Conservation (phyloP, 2,888 invertebrate genomes). For the Conchocele bisecta region DNA sequence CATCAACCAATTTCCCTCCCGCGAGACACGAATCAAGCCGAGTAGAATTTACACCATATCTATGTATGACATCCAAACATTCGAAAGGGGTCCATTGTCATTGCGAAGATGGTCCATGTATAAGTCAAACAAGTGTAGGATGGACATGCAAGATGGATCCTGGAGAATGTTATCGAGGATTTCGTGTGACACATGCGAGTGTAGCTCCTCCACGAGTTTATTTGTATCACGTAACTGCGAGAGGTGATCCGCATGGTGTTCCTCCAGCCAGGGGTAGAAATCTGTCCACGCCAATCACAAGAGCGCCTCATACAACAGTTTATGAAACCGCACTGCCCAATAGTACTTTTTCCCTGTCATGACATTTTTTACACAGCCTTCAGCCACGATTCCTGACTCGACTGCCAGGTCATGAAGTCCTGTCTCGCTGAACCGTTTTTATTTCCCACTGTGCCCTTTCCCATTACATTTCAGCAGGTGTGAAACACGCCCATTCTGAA, state of each 20-base stretch:
- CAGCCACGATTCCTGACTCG: conserved; percentile 22
- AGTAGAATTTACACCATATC: too few species aligned
- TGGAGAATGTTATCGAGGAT: too few species aligned
- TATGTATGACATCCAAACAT: too few species aligned
- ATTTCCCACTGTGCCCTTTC: conserved; percentile 16
- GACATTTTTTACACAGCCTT: conserved; percentile 25
- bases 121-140: too few species aligned
- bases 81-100: too few species aligned
- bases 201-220: too few species aligned
- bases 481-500: conserved; percentile 37
- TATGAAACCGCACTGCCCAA: conserved; percentile 36
- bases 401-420: conserved; percentile 17
- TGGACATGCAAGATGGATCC: too few species aligned
- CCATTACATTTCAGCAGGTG: conserved; percentile 17
- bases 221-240: too few species aligned
- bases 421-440: conserved; percentile 25
- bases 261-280: conserved; percentile 5
- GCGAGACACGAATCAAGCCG: too few species aligned
- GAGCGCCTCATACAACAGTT: conserved; percentile 39
- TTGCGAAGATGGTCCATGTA: too few species aligned
- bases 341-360: conserved; percentile 38
- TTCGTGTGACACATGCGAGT: too few species aligned
- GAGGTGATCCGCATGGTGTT: background rate
- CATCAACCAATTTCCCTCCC: too few species aligned
- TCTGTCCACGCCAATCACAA: conserved; percentile 12